Percentiles rank a stretch among this genome's conserved stretches.
phyloP scores from a whole-genome alignment of 2,888 invertebrate species.

The Erynnis tages region DNA sequence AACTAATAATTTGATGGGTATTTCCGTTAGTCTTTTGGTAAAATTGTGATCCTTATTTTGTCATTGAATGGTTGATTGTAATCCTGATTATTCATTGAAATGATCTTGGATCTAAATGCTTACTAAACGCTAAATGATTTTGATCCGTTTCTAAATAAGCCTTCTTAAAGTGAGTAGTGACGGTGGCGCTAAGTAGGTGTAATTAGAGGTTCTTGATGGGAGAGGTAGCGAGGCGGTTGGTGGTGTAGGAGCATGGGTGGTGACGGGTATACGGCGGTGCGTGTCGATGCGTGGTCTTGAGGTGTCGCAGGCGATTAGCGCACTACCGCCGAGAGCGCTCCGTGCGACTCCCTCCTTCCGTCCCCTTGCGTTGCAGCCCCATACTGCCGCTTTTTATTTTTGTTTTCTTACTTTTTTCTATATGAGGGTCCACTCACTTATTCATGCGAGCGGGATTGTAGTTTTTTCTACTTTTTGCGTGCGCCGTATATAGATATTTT shows the following conservation, averaged over 20 bases:
- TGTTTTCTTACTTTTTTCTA: constrained; percentile 69
- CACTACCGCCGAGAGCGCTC: constrained; percentile 35
- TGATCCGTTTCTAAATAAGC: too few species aligned
- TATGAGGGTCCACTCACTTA: constrained; percentile 78
- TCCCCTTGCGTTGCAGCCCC: constrained; percentile 46
- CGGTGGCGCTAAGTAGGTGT: too few species aligned
- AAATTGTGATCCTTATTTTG: too few species aligned
- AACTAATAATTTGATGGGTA: neutral
- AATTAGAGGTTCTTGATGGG: too few species aligned
- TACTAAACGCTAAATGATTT: too few species aligned
- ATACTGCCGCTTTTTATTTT: constrained; percentile 53
- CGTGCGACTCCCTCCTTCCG: constrained; percentile 38
- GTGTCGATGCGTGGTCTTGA: neutral
- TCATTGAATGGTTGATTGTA: too few species aligned
- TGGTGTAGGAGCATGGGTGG: too few species aligned
- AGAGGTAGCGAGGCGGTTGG: too few species aligned
- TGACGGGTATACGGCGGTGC: constrained; percentile 1
- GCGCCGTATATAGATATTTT: constrained; percentile 78
- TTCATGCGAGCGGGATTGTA: constrained; percentile 78
- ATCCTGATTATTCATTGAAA: too few species aligned
- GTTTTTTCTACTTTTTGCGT: constrained; percentile 71
- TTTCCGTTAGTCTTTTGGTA: neutral
- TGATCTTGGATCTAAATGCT: too few species aligned
- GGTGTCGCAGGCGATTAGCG: constrained; percentile 33
- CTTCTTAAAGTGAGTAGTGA: too few species aligned